Percentiles rank a stretch among this genome's conserved stretches.
phyloP scores from a whole-genome alignment of 2,888 invertebrate genomes.

The Romanomermis culicivorax region DNA sequence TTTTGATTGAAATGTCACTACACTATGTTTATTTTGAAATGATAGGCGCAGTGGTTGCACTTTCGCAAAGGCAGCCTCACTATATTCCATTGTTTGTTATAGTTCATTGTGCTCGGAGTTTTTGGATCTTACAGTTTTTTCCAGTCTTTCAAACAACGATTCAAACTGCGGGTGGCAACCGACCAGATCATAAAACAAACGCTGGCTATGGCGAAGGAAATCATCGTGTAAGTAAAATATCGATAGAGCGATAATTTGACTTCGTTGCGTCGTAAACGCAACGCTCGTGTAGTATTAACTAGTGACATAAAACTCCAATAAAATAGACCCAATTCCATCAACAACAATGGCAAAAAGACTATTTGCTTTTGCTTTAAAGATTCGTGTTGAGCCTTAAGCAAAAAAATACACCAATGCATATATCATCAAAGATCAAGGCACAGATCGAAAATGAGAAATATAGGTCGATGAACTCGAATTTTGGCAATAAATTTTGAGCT shows the following conservation, averaged over 20 bases:
- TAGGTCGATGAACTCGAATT: neutral
- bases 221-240: slow-evolving; percentile 78
- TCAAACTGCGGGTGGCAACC: slow-evolving; percentile 51
- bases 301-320: slow-evolving; percentile 47
- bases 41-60: too few relatives aligned
- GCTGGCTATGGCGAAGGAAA: slow-evolving; percentile 64
- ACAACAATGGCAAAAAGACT: slow-evolving; percentile 61
- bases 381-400: slow-evolving; percentile 23
- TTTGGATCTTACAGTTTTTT: slow-evolving; percentile 40
- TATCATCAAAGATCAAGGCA: neutral
- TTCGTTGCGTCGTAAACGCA: slow-evolving; percentile 63
- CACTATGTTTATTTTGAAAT: too few relatives aligned
- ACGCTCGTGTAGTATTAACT: slow-evolving; percentile 66
- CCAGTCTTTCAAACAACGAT: slow-evolving; percentile 65
- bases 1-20: too few relatives aligned
- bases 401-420: neutral
- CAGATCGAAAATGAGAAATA: neutral
- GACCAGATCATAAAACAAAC: slow-evolving; percentile 81
- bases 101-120: too few relatives aligned
- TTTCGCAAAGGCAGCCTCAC: too few relatives aligned
- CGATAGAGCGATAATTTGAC: slow-evolving; percentile 69
- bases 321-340: slow-evolving; percentile 55
- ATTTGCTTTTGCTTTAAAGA: slow-evolving; percentile 45
- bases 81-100: too few relatives aligned
- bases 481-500: too few relatives aligned